Conservation (phyloP, 2,113 vertebrate species). For the Tragelaphus scriptus region DNA sequence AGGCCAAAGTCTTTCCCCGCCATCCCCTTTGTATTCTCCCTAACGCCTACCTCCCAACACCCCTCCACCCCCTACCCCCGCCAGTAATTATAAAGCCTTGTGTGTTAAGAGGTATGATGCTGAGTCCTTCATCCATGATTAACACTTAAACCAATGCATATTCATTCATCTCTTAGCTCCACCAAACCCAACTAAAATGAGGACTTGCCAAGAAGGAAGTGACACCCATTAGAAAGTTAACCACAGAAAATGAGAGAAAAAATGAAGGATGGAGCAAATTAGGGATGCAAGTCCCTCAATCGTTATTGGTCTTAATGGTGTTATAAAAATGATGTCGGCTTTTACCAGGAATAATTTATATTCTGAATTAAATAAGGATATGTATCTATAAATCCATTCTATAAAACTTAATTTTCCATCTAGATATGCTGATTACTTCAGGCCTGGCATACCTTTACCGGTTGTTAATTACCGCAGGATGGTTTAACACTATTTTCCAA, state of each 20-base stretch:
- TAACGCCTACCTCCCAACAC: not conserved
- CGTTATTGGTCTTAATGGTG: constrained; percentile 74
- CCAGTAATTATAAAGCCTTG: not conserved
- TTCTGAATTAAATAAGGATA: constrained; percentile 73
- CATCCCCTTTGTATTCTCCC: not conserved
- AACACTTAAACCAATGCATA: constrained; percentile 42
- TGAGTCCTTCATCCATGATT: constrained; percentile 38
- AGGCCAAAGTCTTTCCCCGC: constrained; percentile 26
- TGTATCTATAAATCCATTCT: constrained; percentile 75
- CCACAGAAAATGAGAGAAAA: constrained; percentile 58
- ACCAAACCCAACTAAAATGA: constrained; percentile 50
- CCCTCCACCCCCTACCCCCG: not conserved
- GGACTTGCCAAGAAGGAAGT: constrained; percentile 50
- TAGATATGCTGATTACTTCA: constrained; percentile 75
- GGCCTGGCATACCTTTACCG: constrained; percentile 76
- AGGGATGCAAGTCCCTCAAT: constrained; percentile 43
- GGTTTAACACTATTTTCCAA: constrained; percentile 83
- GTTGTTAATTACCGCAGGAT: constrained; percentile 81
- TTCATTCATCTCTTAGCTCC: constrained; percentile 56
- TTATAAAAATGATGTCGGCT: constrained; percentile 66
- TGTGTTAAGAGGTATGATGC: constrained; percentile 50
- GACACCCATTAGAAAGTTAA: constrained; percentile 69
- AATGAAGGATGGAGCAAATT: constrained; percentile 57
- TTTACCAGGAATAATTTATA: constrained; percentile 76
- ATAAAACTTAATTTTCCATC: constrained; percentile 80